Conservation (phyloP, 2,888 invertebrate genomes). For the Folsomia candida region DNA sequence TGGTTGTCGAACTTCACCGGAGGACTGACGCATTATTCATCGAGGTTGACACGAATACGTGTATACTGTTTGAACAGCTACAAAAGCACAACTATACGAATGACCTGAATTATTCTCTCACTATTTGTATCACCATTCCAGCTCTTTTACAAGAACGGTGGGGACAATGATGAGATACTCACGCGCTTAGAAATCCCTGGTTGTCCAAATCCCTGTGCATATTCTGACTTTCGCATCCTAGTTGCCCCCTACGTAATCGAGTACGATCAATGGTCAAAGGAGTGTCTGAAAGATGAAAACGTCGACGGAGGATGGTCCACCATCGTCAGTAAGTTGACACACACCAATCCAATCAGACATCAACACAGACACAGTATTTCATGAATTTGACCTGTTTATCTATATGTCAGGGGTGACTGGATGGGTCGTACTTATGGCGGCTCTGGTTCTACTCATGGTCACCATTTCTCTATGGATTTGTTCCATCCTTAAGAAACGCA, state of each 20-base stretch:
- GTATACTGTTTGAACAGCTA: no score
- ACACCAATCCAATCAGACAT: background rate
- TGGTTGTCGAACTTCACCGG: conserved; percentile 66
- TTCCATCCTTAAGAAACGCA: background rate
- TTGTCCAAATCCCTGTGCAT: background rate
- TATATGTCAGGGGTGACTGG: background rate
- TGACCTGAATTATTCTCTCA: no score
- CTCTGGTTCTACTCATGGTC: background rate
- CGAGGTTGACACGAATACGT: no score
- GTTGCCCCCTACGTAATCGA: background rate
- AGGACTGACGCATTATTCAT: no score
- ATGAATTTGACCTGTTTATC: no score
- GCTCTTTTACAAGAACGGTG: background rate
- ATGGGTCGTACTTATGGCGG: background rate
- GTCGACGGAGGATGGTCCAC: background rate
- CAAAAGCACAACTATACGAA: no score
- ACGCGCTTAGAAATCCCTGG: background rate
- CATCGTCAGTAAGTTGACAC: background rate
- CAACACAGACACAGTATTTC: background rate
- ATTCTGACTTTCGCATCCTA: background rate
- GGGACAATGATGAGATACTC: background rate
- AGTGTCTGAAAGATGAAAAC: background rate
- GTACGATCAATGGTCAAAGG: background rate
- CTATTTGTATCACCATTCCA: no score
- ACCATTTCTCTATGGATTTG: background rate